A percentile compares a stretch with the other conserved stretches of the same genome.
phyloP scores from a whole-genome alignment of 2,888 invertebrate genomes.

The Agrochola litura region DNA sequence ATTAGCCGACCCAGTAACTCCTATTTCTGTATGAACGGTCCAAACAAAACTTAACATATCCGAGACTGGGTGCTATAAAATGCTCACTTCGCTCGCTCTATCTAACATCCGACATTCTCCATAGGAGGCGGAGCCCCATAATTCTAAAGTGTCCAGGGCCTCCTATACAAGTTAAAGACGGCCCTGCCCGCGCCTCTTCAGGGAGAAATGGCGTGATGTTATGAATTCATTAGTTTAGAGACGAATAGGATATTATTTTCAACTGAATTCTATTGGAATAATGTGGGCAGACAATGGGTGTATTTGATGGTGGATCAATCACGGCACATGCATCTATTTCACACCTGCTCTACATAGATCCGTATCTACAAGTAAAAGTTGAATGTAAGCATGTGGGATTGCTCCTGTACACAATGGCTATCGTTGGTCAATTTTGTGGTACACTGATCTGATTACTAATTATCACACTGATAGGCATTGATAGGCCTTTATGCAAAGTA shows the following conservation, averaged over 20 bases:
- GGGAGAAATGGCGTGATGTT: neutral
- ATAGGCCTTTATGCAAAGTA: neutral
- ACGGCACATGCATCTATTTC: neutral
- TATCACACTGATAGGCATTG: constrained; percentile 6
- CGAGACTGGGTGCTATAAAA: neutral
- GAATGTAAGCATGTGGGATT: constrained; percentile 12
- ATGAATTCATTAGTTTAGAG: neutral
- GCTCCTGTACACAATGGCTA: constrained; percentile 11
- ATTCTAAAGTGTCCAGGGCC: neutral
- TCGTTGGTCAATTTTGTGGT: constrained; percentile 26
- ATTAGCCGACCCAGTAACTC: neutral
- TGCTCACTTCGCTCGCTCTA: neutral
- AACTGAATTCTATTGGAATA: neutral
- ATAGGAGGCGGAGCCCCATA: neutral
- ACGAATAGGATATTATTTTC: neutral
- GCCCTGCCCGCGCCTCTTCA: neutral
- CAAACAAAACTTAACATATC: neutral
- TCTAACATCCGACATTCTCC: neutral
- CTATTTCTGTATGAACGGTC: neutral
- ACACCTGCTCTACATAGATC: neutral
- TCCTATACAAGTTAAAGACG: neutral
- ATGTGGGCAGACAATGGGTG: neutral
- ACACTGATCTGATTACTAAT: constrained; percentile 36
- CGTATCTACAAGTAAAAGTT: neutral
- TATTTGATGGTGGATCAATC: neutral